Percentiles rank a stretch among this genome's conserved stretches.
Conservation (phyloP, 2,113 vertebrate species). For the Gallinago paraguaiae region DNA sequence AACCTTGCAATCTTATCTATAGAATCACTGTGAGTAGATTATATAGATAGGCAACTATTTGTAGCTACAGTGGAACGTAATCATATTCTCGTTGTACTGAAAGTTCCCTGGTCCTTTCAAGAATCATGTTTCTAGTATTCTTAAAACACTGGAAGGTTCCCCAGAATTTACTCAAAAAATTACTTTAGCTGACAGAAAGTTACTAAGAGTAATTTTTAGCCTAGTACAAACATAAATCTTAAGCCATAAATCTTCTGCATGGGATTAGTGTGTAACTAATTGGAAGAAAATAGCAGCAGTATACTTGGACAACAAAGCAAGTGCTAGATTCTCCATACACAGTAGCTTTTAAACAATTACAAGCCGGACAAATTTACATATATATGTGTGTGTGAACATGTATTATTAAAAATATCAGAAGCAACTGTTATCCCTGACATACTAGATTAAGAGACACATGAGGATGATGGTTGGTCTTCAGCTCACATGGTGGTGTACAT, state of each 20-base stretch:
- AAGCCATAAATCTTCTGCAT: background rate
- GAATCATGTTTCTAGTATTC: background rate
- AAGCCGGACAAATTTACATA: background rate
- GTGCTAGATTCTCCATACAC: background rate
- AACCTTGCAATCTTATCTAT: background rate
- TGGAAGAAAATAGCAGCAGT: background rate
- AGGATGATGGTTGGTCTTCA: background rate
- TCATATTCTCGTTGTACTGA: background rate
- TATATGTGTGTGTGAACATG: background rate
- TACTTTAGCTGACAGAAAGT: background rate
- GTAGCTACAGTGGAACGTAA: background rate
- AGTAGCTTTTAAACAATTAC: background rate
- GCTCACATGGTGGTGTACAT: background rate
- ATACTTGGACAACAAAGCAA: background rate
- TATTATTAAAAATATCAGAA: background rate
- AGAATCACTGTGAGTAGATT: background rate
- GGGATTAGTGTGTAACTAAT: slow-evolving; percentile 23
- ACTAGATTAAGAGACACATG: background rate
- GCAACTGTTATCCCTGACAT: background rate
- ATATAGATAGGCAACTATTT: background rate
- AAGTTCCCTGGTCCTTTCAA: background rate
- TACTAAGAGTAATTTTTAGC: background rate
- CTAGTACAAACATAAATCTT: background rate
- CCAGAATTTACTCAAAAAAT: background rate
- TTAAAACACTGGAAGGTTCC: background rate